Evolutionary conservation across 2,888 invertebrate species (phyloP), one percentile per base, ranked within the genome.

Genomic region (Coleophora deauratella): DNA sequence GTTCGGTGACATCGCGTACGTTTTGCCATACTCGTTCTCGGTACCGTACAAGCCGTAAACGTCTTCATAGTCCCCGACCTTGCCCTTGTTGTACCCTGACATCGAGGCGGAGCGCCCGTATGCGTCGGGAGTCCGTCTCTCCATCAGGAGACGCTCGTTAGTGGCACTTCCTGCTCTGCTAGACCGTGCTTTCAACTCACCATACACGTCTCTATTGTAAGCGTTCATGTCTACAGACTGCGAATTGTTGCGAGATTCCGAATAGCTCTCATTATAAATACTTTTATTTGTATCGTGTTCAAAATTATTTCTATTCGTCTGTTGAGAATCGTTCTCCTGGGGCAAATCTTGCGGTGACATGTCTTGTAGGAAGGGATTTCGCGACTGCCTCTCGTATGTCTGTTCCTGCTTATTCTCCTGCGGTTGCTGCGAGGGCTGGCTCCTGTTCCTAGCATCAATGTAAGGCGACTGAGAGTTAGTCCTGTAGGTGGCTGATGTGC

Each of bases 121-220:
- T 9, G 93, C 92, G 60, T 95, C 95, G 0, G 94, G 94, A 1
- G 94, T 94, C 51, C 94, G 87, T 52, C 94, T 87, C 64, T 95
- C 94, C 15, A 86, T 71, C 31, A 75, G 38, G 32, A 84, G 56
- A 38, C 81, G 63, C 49, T 85, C 86, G 47, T 75, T 80, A 0
- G 67, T 55, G 35, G 60, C 58, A 57, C 58, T 70, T 11, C 63
- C 64, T 3, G 67, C 49, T 55, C 72, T 70, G 42, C 50, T 72
- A 8, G 59, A 52, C 49, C 66, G 68, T 39, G 63, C 38, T 58
- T 64, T 72, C 13, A 72, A 45, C 52, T 82, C 82, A 10, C 81
- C 78, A 47, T 81, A 82, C 27, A 75, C 60, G 41, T 84, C 77
- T 49, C 66, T 75, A 33, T 62, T 72, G 47, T 77, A 75, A 31